A percentile compares a stretch with the other conserved stretches of the same genome.
These are phyloP conservation scores for Amia ocellicauda DNA, from an alignment of 2,113 vertebrate genomes.

Conservation along the genomic window DNA sequence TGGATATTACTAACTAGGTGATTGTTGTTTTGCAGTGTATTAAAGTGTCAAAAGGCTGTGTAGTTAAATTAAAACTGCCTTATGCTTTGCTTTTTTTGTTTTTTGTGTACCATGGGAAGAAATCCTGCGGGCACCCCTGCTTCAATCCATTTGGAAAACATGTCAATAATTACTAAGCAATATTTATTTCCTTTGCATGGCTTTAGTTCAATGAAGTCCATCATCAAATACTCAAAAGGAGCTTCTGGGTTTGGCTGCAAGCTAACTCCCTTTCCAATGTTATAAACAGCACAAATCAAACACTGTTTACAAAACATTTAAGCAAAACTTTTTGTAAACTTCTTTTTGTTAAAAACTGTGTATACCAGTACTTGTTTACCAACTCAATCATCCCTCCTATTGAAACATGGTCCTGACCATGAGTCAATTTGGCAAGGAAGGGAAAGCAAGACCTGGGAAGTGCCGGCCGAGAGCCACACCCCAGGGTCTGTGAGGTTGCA, in stretches of 20 bases:
- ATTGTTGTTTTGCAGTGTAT: too few relatives aligned
- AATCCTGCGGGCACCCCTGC: too few relatives aligned
- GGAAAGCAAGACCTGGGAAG: not conserved
- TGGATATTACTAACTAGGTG: too few relatives aligned
- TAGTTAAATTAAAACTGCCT: too few relatives aligned
- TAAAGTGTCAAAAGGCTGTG: too few relatives aligned
- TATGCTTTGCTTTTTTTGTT: too few relatives aligned
- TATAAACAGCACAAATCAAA: not conserved
- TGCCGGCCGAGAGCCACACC: too few relatives aligned
- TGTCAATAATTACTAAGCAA: conserved; percentile 16
- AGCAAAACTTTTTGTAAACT: too few relatives aligned
- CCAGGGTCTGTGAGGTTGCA: too few relatives aligned
- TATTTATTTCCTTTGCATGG: not conserved
- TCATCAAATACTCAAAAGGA: not conserved
- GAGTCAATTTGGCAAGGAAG: conserved; percentile 1
- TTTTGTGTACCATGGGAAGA: too few relatives aligned
- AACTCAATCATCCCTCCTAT: conserved; percentile 6
- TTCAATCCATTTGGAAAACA: conserved; percentile 12
- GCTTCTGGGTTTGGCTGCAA: not conserved
- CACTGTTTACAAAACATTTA: not conserved
- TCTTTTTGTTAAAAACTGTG: not conserved
- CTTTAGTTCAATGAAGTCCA: conserved; percentile 9
- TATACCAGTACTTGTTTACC: not conserved
- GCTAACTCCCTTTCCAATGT: not conserved
- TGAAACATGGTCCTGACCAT: conserved; percentile 20